A percentile compares a stretch with the other conserved stretches of the same genome.
Conservation (phyloP, 2,797 vertebrate genomes). For the Muraenolepis orangiensis region DNA sequence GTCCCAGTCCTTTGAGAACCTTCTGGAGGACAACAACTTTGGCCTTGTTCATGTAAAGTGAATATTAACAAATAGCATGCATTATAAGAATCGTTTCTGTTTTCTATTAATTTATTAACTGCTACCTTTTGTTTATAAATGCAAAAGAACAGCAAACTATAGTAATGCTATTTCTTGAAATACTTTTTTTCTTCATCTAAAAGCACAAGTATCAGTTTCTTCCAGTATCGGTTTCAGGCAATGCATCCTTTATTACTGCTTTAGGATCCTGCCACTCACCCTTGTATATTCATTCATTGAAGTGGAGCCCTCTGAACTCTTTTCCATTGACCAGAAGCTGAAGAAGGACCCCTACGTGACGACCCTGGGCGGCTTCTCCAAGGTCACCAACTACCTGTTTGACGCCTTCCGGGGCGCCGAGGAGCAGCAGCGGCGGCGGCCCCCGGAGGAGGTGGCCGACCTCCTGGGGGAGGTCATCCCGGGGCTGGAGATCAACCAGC, state of each 20-base stretch:
- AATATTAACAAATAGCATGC: neutral
- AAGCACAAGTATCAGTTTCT: too few species aligned
- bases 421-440: conserved; percentile 82
- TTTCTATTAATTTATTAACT: neutral
- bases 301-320: neutral
- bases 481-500: conserved; percentile 92
- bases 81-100: neutral
- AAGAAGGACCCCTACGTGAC: conserved; percentile 87
- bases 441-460: conserved; percentile 87
- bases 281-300: neutral
- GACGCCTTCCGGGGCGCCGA: conserved; percentile 83
- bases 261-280: neutral
- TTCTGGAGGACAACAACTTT: conserved; percentile 88
- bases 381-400: conserved; percentile 91
- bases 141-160: too few species aligned
- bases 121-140: neutral
- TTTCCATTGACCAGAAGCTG: conserved; percentile 76
- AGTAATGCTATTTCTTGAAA: too few species aligned
- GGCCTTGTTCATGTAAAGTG: conserved; percentile 80
- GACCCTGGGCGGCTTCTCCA: conserved; percentile 89
- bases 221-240: neutral
- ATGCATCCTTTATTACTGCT: neutral
- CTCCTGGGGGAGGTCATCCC: conserved; percentile 88
- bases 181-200: too few species aligned
- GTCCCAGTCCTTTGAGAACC: conserved; percentile 96